Base-by-base conservation (phyloP, 2,888 invertebrate genomes). In the Chalcosyrphus nemorum region DNA sequence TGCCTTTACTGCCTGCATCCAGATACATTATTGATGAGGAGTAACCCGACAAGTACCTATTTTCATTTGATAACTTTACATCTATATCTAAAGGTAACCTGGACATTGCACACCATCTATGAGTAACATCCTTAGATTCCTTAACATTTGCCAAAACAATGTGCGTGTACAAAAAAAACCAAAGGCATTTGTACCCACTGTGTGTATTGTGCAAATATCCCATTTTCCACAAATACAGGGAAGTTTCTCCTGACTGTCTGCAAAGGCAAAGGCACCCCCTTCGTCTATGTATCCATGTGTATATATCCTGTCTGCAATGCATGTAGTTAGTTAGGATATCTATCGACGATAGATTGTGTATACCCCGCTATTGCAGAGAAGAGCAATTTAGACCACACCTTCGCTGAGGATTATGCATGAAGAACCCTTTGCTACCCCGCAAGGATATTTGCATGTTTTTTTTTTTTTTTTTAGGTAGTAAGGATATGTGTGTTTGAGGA, bases 341-440 rank as follows among this genome's bases (percentile, higher is more conserved):
- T 78, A 84, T 84, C 61, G 47, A 54, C 65, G 47, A 76, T 61
- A 72, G 77, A 82, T 50, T 38, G 29, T 38, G 29, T 52, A 43
- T 65, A 71, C 76, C 54, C 82, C 56, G 19, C 35, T 45, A 61
- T 50, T 38, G 72, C 47, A 68, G 68, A 74, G 77, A 63, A 84
- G 78, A 84, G 74, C 74, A 74, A 84, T 84, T 84, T 84, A 84
- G 84, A 84, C 84, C 84, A 84, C 84, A 84, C 84, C 84, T 84
- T 84, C 84, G 74, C 50, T 35, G 57, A 75, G 84, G 84, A 84
- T 84, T 84, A 84, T 84, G 74, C 74, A 78, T 78, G 84, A 57
- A 21, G 65, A 78, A 75, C 74, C 74, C 70, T 75, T 84, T 81
- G n/a, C 21, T 65, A 56, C 75, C 66, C 82, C 68, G 61, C 77